phyloP scores from a whole-genome alignment of 1,140 invertebrate genomes.

The Pantala flavescens region DNA sequence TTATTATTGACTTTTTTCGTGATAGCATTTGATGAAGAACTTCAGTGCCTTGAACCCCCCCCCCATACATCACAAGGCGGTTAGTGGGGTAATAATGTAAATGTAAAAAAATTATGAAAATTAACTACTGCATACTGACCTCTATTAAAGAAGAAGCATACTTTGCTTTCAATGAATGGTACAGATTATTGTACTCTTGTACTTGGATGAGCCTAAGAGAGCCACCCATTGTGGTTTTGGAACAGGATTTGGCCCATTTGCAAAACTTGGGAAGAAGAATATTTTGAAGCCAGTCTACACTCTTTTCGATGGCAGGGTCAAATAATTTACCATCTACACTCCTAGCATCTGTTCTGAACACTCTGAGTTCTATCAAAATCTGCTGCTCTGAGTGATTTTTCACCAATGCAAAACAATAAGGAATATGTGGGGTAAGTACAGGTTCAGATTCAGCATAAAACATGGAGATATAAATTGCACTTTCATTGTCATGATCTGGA shows the following conservation, averaged over 20 bases:
- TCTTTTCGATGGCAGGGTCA: background rate
- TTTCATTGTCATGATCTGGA: background rate
- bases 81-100: too few relatives aligned
- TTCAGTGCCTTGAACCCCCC: too few relatives aligned
- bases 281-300: slow-evolving; percentile 30
- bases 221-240: slow-evolving; percentile 29
- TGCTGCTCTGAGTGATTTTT: background rate
- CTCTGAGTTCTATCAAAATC: background rate
- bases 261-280: slow-evolving; percentile 48
- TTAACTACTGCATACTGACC: slow-evolving; percentile 33
- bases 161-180: slow-evolving; percentile 65
- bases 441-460: background rate
- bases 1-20: too few relatives aligned
- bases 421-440: background rate
- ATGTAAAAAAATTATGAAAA: too few relatives aligned
- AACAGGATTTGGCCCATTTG: slow-evolving; percentile 44
- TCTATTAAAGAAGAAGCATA: slow-evolving; percentile 63
- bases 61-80: too few relatives aligned
- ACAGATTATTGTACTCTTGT: slow-evolving; percentile 59
- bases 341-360: background rate
- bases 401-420: background rate
- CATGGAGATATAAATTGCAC: too few relatives aligned
- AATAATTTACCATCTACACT: background rate
- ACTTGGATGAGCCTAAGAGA: slow-evolving; percentile 57
- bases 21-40: too few relatives aligned